These are phyloP conservation scores for Bombus affinis DNA, from an alignment of 1,140 invertebrate species.

Conservation along the genomic window DNA sequence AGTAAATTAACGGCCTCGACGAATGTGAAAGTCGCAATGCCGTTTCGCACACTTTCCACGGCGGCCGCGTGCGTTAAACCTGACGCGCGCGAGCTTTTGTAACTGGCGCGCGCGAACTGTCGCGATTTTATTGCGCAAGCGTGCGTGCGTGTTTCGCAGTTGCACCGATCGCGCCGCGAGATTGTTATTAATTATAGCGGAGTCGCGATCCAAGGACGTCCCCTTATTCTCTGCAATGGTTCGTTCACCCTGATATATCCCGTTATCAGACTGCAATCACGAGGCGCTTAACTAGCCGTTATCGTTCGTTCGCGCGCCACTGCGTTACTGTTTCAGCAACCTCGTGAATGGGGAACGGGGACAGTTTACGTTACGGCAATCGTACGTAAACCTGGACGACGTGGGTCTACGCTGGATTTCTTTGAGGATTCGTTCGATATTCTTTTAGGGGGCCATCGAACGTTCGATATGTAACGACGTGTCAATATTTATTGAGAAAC, in stretches of 20 bases:
- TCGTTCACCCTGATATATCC: conserved; percentile 33
- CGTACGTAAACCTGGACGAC: not conserved
- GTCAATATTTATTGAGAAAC: too few species aligned
- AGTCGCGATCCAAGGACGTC: conserved; percentile 33
- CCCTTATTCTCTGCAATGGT: conserved; percentile 1
- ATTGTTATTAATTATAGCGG: conserved; percentile 43
- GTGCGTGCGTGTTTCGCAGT: conserved; percentile 15
- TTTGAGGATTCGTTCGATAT: not conserved
- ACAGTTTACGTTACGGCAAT: conserved; percentile 9
- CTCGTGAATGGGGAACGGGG: not conserved
- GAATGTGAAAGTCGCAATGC: conserved; percentile 71
- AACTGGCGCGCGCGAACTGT: conserved; percentile 19
- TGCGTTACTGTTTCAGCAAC: conserved; percentile 8
- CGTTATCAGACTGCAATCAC: conserved; percentile 38
- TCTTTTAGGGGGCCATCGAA: too few species aligned
- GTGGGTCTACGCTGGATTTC: not conserved
- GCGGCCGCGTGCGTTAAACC: not conserved
- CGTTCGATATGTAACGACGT: too few species aligned
- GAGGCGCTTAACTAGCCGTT: conserved; percentile 1
- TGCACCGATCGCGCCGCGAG: conserved; percentile 27
- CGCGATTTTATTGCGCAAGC: conserved; percentile 50
- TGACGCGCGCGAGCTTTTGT: not conserved
- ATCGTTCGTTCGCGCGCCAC: conserved; percentile 21
- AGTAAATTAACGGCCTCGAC: conserved; percentile 67
- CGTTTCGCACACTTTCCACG: conserved; percentile 64